These are phyloP conservation scores for Endomychus coccineus DNA, from an alignment of 2,888 invertebrate genomes.

Conservation along the genomic window DNA sequence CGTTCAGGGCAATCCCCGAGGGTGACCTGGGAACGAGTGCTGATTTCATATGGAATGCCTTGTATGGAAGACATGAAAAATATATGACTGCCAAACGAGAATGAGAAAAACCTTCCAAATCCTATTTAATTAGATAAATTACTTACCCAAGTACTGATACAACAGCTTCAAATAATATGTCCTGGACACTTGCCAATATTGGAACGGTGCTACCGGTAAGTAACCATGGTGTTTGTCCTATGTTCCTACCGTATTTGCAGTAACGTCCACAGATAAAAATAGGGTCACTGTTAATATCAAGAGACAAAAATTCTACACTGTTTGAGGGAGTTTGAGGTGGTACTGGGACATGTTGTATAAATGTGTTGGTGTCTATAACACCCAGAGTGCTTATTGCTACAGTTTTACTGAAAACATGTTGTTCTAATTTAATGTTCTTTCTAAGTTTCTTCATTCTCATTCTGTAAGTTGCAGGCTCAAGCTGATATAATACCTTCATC, in stretches of 20 bases:
- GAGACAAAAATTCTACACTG: slow-evolving; percentile 44
- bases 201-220: background rate
- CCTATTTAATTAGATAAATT: too few relatives aligned
- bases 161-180: slow-evolving; percentile 68
- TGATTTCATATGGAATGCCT: too few relatives aligned
- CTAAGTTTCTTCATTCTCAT: too few relatives aligned
- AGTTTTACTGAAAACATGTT: slow-evolving; percentile 60
- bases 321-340: slow-evolving; percentile 48
- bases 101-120: too few relatives aligned
- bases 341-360: slow-evolving; percentile 46
- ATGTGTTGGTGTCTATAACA: slow-evolving; percentile 44
- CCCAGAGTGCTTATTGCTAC: slow-evolving; percentile 52
- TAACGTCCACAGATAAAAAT: slow-evolving; percentile 69
- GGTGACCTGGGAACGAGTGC: too few relatives aligned
- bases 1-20: too few relatives aligned
- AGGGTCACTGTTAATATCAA: slow-evolving; percentile 53
- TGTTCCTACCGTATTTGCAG: slow-evolving; percentile 70
- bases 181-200: slow-evolving; percentile 56
- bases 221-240: slow-evolving; percentile 91
- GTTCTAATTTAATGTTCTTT: too few relatives aligned
- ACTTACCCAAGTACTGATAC: slow-evolving; percentile 53
- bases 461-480: too few relatives aligned
- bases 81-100: too few relatives aligned
- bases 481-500: too few relatives aligned
- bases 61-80: too few relatives aligned